These are phyloP conservation scores for Pogoniulus pusillus DNA, from an alignment of 2,797 vertebrate species.

Conservation along the genomic window DNA sequence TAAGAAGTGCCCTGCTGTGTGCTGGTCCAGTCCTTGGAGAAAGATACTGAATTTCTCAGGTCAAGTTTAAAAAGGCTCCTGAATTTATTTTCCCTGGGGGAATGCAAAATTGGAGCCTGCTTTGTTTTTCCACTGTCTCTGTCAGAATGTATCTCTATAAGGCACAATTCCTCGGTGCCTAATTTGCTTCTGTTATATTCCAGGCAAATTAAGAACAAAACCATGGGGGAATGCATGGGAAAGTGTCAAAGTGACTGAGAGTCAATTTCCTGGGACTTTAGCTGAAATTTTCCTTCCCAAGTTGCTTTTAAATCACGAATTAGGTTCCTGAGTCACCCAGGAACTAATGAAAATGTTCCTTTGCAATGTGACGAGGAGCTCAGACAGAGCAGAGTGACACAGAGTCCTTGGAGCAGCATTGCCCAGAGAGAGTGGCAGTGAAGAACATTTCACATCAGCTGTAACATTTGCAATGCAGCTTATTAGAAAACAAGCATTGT, in stretches of 20 bases:
- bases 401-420: constrained; percentile 7
- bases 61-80: neutral
- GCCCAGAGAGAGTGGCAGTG: neutral
- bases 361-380: neutral
- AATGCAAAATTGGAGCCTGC: neutral
- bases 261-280: constrained; percentile 52
- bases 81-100: constrained; percentile 15
- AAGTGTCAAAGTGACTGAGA: constrained; percentile 54
- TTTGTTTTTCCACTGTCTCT: constrained; percentile 22
- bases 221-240: neutral
- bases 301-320: constrained; percentile 23
- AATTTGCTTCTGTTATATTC: constrained; percentile 61
- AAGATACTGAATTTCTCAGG: neutral
- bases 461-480: neutral
- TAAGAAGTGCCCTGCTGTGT: neutral
- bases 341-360: constrained; percentile 50
- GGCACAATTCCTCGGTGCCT: constrained; percentile 49
- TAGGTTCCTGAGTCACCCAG: constrained; percentile 45
- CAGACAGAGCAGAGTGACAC: constrained; percentile 12
- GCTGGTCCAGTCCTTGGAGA: neutral
- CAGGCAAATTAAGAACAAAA: constrained; percentile 60
- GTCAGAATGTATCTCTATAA: neutral
- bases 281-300: constrained; percentile 41
- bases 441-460: neutral
- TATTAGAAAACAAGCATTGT: constrained; percentile 6